Evolutionary conservation across 2,113 vertebrate genomes (phyloP).

Genomic region (Rhea pennata): DNA sequence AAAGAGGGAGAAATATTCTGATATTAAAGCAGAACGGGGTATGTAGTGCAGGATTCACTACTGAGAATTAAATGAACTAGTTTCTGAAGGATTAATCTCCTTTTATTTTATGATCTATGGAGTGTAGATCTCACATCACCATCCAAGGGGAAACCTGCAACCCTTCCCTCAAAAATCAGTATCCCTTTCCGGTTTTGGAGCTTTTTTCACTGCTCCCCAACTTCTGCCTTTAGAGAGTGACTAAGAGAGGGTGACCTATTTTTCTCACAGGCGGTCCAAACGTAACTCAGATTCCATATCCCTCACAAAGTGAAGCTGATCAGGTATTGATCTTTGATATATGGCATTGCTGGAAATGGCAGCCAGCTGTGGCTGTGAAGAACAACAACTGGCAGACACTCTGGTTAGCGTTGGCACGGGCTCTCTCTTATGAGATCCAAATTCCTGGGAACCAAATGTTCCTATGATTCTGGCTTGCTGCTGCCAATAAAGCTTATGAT

Average conservation of each 20-base stretch:
- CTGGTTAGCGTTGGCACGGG: conserved; percentile 76
- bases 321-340: conserved; percentile 64
- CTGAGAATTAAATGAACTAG: background rate
- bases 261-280: background rate
- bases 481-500: conserved; percentile 80
- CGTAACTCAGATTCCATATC: background rate
- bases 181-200: background rate
- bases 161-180: background rate
- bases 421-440: conserved; percentile 68
- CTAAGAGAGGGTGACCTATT: background rate
- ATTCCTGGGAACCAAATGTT: conserved; percentile 82
- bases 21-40: background rate
- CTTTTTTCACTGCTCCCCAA: background rate
- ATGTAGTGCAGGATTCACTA: background rate
- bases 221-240: background rate
- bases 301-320: conserved; percentile 23
- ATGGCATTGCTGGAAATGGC: conserved; percentile 57
- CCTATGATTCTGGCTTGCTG: conserved; percentile 77
- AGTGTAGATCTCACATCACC: background rate
- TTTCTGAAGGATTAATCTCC: background rate
- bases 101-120: background rate
- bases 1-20: background rate
- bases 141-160: background rate
- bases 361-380: conserved; percentile 77
- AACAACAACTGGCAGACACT: conserved; percentile 77